Evolutionary conservation across 2,113 vertebrate species (phyloP).

Genomic region (Sphaerodactylus townsendi): DNA sequence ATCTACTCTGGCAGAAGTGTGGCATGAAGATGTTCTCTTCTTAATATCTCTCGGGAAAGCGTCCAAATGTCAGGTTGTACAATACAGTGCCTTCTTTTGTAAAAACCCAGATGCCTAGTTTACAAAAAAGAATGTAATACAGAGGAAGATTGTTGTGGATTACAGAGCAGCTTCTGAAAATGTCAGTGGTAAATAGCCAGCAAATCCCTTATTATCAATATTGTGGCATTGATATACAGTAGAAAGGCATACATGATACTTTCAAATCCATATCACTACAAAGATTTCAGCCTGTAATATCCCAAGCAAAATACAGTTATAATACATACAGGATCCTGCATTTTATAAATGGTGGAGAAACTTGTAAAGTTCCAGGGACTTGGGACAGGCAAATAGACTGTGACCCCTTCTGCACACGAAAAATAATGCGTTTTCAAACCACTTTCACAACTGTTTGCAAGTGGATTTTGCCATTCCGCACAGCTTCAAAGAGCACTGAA

Average conservation of each 20-base stretch:
- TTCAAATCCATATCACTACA: conserved; percentile 4
- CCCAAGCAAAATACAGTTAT: background rate
- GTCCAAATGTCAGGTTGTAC: conserved; percentile 25
- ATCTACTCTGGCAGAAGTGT: conserved; percentile 17
- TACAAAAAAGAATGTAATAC: conserved; percentile 12
- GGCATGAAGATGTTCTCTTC: conserved; percentile 16
- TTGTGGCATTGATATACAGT: conserved; percentile 9
- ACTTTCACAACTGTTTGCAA: too few relatives aligned
- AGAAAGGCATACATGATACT: conserved; percentile 4
- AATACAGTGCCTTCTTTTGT: background rate
- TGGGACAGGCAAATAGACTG: background rate
- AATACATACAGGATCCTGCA: background rate
- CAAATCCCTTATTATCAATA: conserved; percentile 36
- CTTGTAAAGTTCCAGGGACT: background rate
- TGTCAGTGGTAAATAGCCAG: conserved; percentile 26
- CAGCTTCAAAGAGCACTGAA: too few relatives aligned
- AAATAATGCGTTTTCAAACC: too few relatives aligned
- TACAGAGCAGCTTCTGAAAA: conserved; percentile 22
- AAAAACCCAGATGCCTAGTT: background rate
- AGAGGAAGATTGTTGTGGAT: conserved; percentile 6
- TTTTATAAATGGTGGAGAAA: background rate
- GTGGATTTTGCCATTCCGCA: too few relatives aligned
- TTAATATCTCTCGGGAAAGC: conserved; percentile 26
- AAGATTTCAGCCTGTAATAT: background rate
- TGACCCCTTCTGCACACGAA: too few relatives aligned